Evolutionary conservation across 2,888 invertebrate species (phyloP), one percentile per base, ranked within the genome.

Genomic region (Heteromurus nitidus): DNA sequence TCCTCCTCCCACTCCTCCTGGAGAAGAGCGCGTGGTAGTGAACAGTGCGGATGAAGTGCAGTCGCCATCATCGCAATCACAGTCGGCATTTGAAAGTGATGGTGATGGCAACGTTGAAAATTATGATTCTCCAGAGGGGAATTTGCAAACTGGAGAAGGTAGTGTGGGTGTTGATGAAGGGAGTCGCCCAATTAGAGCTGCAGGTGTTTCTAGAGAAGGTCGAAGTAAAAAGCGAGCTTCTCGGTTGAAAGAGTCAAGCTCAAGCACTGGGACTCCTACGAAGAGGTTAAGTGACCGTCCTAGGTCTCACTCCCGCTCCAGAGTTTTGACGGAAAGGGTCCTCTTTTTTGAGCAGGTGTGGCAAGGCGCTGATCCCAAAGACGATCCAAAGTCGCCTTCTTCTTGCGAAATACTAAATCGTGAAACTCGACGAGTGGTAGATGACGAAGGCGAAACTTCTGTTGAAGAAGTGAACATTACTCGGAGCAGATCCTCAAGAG

Each of bases 261-360:
- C 58, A 58, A 24, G 28, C 3, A 5, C 26, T 2, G 58, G 20
- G 50, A 9, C n/a, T 18, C n/a, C n/a, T n/a, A n/a, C n/a, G n/a
- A 58, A 58, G 18, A 24, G 58, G 30, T 42, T 62, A 22, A 68
- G 80, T 3, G 74, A 74, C 28, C 74, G 84, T 18, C 44, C 84
- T 0, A 36, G 82, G 2, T 77, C 79, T 20, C 70, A 68, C 26
- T 79, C 81, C n/a, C 70, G 83, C 24, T 85, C 85, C 13, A 28
- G 80, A n/a, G 73, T 82, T 55, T 42, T 85, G 30, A 75, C 82
- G 26, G 93, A 94, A 88, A 92, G 94, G 87, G 95, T 95, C 87
- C 92, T 92, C 87, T 94, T 94, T 89, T 95, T 94, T 90, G 95
- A 95, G 89, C 93, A 93, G 90, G 92, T 94, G 85, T 94, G 94